phyloP scores from a whole-genome alignment of 2,113 vertebrate species.

The Hyperoodon ampullatus region DNA sequence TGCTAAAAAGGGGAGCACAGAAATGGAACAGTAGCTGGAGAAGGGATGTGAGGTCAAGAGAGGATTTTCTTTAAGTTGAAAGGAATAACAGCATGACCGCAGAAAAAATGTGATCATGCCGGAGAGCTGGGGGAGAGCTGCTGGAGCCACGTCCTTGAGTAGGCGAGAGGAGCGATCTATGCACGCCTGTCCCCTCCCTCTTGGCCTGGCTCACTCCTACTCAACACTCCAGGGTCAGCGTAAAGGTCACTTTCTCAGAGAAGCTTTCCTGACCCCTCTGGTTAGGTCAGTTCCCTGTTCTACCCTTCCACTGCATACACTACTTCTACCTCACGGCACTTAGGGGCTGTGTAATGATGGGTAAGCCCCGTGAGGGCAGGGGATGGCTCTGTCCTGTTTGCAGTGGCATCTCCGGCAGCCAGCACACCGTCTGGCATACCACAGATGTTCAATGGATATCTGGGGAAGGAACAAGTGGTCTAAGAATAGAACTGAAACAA shows the following conservation, averaged over 20 bases:
- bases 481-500: neutral
- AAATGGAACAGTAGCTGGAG: conserved; percentile 21
- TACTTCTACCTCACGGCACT: neutral
- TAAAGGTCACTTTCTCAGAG: conserved; percentile 76
- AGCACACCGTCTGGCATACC: neutral
- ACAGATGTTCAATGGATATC: neutral
- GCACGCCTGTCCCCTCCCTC: neutral
- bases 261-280: conserved; percentile 45
- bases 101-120: neutral
- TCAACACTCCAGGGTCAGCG: conserved; percentile 49
- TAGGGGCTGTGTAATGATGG: neutral
- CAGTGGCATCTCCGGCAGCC: neutral
- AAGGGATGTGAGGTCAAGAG: neutral
- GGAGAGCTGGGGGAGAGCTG: neutral
- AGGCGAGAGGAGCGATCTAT: neutral
- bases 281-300: neutral
- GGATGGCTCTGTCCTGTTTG: neutral
- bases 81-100: neutral
- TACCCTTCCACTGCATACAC: neutral
- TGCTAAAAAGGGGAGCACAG: neutral
- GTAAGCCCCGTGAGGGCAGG: conserved; percentile 11
- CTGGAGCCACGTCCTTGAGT: neutral
- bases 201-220: conserved; percentile 6
- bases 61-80: neutral
- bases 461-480: neutral